Percentiles rank a stretch among this genome's conserved stretches.
phyloP scores from a whole-genome alignment of 2,113 vertebrate genomes.

The Mustelus asterias region DNA sequence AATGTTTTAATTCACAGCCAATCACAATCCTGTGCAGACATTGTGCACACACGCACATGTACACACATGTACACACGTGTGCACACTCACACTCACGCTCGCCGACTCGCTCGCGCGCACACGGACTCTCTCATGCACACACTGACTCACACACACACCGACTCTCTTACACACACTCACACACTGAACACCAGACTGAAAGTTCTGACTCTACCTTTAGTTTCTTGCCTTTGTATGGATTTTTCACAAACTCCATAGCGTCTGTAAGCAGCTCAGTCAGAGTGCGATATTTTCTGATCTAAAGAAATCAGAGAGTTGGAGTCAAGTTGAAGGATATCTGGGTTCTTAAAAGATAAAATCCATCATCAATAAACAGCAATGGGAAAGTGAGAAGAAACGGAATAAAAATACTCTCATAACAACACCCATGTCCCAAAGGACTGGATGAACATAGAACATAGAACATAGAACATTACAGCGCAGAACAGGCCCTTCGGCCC shows the following conservation, averaged over 20 bases:
- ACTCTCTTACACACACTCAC: no score
- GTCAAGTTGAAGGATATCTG: neutral
- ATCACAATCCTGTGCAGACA: neutral
- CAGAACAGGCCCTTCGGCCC: no score
- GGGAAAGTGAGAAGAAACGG: neutral
- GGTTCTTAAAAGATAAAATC: neutral
- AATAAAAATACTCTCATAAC: no score
- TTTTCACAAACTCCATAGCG: slow-evolving; percentile 64
- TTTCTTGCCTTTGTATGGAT: slow-evolving; percentile 72
- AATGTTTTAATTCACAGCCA: neutral
- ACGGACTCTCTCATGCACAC: no score
- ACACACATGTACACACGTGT: no score
- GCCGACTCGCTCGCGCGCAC: no score
- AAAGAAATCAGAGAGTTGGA: slow-evolving; percentile 38
- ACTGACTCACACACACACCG: neutral
- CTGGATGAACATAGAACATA: no score
- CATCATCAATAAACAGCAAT: neutral
- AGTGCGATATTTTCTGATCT: slow-evolving; percentile 67
- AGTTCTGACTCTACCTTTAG: slow-evolving; percentile 52
- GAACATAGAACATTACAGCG: no score
- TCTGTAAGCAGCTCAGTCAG: slow-evolving; percentile 66
- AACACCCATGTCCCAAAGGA: neutral
- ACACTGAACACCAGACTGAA: neutral
- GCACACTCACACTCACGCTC: no score
- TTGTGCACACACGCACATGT: neutral